Conservation (phyloP, 2,888 invertebrate genomes). For the Teleogryllus oceanicus region DNA sequence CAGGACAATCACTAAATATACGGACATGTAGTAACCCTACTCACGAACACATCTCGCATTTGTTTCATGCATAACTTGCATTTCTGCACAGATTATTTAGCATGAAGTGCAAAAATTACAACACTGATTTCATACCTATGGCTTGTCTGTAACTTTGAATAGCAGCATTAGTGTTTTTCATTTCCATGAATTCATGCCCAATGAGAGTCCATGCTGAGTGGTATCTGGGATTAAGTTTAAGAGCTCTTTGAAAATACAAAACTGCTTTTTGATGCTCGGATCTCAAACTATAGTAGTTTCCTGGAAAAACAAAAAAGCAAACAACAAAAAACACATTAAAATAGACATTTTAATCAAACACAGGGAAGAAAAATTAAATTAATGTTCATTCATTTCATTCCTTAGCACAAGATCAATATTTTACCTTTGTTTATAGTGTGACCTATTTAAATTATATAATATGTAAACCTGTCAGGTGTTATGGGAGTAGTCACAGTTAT, state of each 20-base stretch:
- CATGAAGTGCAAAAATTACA: not conserved
- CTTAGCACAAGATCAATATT: no score
- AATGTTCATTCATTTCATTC: no score
- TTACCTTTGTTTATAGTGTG: no score
- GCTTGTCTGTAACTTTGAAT: conserved; percentile 97
- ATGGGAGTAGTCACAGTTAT: no score
- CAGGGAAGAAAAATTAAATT: no score
- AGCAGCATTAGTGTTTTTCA: conserved; percentile 98
- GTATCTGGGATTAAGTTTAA: conserved; percentile 91
- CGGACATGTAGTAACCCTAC: not conserved
- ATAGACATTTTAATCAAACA: not conserved
- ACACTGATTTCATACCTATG: conserved; percentile 62
- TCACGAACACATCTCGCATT: not conserved
- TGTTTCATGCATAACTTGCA: not conserved
- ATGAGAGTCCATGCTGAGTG: conserved; percentile 96
- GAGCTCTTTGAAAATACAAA: conserved; percentile 89
- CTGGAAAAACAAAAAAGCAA: conserved; percentile 60
- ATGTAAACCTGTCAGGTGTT: no score
- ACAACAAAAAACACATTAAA: not conserved
- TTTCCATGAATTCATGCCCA: conserved; percentile 98
- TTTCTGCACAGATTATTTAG: not conserved
- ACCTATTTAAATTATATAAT: no score
- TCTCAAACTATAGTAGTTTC: conserved; percentile 94
- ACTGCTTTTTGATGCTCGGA: conserved; percentile 98
- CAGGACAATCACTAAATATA: not conserved